Evolutionary conservation across 2,888 invertebrate species (phyloP).

Genomic region (Candidula unifasciata): DNA sequence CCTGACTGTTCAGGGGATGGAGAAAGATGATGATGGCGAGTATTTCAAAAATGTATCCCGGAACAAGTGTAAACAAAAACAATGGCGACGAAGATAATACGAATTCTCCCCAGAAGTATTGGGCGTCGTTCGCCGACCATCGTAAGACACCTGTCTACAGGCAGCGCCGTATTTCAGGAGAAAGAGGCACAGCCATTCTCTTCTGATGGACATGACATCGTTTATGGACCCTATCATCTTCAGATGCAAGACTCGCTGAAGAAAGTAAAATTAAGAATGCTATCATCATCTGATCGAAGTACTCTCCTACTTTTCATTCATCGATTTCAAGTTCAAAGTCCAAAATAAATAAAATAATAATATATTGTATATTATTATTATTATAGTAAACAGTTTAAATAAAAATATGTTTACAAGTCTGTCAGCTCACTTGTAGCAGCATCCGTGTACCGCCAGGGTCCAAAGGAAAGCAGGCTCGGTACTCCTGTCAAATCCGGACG

Average conservation of each 20-base stretch:
- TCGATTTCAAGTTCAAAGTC: not conserved
- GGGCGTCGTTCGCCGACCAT: not conserved
- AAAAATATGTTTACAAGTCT: too few species aligned
- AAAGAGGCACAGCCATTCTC: not conserved
- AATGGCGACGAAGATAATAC: not conserved
- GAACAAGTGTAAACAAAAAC: not conserved
- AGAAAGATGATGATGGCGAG: too few species aligned
- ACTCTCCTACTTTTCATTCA: not conserved
- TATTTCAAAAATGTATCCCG: too few species aligned
- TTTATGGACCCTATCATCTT: slow-evolving; percentile 67
- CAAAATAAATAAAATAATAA: too few species aligned
- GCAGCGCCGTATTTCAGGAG: not conserved
- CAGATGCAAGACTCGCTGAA: slow-evolving; percentile 64
- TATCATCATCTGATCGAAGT: too few species aligned
- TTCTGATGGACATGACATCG: slow-evolving; percentile 47
- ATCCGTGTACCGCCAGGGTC: too few species aligned
- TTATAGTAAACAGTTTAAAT: too few species aligned
- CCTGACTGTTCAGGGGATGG: too few species aligned
- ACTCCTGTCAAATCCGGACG: too few species aligned
- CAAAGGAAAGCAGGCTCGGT: too few species aligned
- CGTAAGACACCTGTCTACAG: not conserved
- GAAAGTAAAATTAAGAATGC: slow-evolving; percentile 60
- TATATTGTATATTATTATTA: not conserved
- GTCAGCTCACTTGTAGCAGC: too few species aligned
- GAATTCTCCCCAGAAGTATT: not conserved